Evolutionary conservation across 37 sponge, comb jelly and placozoan genomes (phyloP).

Genomic region (Cliona cf. orientalis): DNA sequence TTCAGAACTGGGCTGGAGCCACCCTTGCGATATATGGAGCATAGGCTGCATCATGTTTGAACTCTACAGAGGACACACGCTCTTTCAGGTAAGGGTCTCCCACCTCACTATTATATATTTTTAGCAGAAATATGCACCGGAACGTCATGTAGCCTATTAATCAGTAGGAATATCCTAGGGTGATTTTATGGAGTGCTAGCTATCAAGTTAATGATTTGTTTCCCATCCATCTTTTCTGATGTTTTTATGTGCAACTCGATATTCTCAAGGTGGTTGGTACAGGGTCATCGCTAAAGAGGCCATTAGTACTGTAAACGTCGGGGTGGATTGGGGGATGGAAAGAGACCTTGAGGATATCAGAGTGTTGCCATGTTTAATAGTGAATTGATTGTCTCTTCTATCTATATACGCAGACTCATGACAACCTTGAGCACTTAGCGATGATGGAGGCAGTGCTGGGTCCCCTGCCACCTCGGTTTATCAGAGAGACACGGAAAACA

Average conservation of each 20-base stretch:
- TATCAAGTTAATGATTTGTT: background rate
- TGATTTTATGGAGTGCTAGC: too few species aligned
- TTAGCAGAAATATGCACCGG: too few species aligned
- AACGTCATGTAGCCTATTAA: too few species aligned
- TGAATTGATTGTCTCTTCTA: background rate
- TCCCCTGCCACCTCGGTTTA: slow-evolving; percentile 80
- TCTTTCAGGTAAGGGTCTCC: slow-evolving; percentile 90
- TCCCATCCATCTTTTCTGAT: background rate
- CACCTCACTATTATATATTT: too few species aligned
- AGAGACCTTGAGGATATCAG: too few species aligned
- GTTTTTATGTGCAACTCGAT: background rate
- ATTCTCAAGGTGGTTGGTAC: background rate
- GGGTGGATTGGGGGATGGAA: too few species aligned
- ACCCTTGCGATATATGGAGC: slow-evolving; percentile 99
- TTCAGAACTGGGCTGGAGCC: slow-evolving; percentile 96
- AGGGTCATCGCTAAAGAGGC: too few species aligned
- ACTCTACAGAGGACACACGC: slow-evolving; percentile 94
- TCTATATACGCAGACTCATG: slow-evolving; percentile 83
- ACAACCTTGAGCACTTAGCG: slow-evolving; percentile 95
- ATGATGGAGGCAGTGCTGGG: slow-evolving; percentile 99
- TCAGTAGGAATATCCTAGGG: too few species aligned
- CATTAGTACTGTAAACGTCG: too few species aligned
- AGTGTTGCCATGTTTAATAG: too few species aligned
- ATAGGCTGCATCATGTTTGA: slow-evolving; percentile 99
- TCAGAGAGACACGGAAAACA: slow-evolving; percentile 70